These are phyloP conservation scores for Siderastrea siderea DNA, from an alignment of 92 coral and sea anemone species.

Conservation along the genomic window DNA sequence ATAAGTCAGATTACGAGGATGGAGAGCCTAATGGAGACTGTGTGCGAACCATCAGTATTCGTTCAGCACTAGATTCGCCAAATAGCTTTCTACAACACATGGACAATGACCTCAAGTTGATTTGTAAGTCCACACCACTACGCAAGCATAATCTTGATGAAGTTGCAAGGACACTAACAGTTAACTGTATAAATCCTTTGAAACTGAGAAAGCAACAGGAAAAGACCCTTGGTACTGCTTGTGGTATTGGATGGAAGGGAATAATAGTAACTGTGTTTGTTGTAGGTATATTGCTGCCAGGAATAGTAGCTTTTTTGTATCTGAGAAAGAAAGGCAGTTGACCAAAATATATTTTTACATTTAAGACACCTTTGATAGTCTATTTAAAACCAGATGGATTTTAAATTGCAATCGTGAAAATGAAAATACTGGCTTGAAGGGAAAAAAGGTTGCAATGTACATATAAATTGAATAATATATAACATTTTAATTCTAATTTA, in stretches of 20 bases:
- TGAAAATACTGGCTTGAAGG: not conserved
- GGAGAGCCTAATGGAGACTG: conserved; percentile 50
- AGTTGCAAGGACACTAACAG: conserved; percentile 89
- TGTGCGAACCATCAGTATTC: conserved; percentile 93
- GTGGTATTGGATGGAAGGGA: conserved; percentile 97
- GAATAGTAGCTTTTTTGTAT: conserved; percentile 59
- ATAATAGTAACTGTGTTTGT: conserved; percentile 73
- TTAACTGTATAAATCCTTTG: conserved; percentile 94
- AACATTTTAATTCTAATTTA: not conserved
- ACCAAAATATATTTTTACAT: conserved; percentile 37
- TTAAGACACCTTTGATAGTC: not conserved
- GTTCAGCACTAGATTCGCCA: conserved; percentile 89
- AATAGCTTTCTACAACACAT: conserved; percentile 91
- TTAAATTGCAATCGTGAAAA: not conserved
- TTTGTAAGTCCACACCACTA: conserved; percentile 87
- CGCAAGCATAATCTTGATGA: conserved; percentile 87
- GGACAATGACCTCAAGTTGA: conserved; percentile 94
- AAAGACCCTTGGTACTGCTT: conserved; percentile 84
- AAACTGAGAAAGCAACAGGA: conserved; percentile 75
- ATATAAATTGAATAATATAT: not conserved
- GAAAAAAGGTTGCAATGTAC: not conserved
- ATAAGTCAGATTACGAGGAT: conserved; percentile 59
- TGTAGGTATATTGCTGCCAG: conserved; percentile 84
- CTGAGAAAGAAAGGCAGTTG: conserved; percentile 16
- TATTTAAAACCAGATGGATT: conserved; percentile 19